Conservation (phyloP, 2,888 invertebrate species). For the Netelia inedita region DNA sequence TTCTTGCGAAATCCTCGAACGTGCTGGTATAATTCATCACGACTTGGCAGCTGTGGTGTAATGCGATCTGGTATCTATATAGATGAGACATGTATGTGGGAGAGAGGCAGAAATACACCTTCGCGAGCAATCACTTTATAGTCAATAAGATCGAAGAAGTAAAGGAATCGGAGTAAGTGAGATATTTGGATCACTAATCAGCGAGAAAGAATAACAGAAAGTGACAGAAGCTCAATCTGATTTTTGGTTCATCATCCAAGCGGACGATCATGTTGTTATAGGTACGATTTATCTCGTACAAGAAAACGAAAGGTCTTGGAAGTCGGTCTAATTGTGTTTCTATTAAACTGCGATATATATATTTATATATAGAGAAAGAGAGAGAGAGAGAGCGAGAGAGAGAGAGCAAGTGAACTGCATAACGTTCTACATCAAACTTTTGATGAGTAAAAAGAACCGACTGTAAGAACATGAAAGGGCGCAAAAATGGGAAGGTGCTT, state of each 20-base stretch:
- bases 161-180: slow-evolving; percentile 40
- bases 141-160: slow-evolving; percentile 20
- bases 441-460: background rate
- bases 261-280: background rate
- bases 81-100: background rate
- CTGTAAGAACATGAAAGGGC: background rate
- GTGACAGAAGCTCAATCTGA: slow-evolving; percentile 3
- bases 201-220: background rate
- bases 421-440: background rate
- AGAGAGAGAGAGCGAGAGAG: too few relatives aligned
- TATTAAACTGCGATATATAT: slow-evolving; percentile 3
- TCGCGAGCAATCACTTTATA: slow-evolving; percentile 24
- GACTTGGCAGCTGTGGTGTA: slow-evolving; percentile 6
- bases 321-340: slow-evolving; percentile 12
- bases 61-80: slow-evolving; percentile 20
- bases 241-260: slow-evolving; percentile 25
- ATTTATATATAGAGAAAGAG: too few relatives aligned
- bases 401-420: background rate
- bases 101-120: slow-evolving; percentile 17
- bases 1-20: slow-evolving; percentile 43
- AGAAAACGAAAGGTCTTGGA: slow-evolving; percentile 13
- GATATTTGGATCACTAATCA: slow-evolving; percentile 12
- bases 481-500: background rate
- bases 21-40: slow-evolving; percentile 39
- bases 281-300: background rate